Percentiles rank a stretch among this genome's conserved stretches.
Conservation (phyloP, 1,140 invertebrate genomes). For the Drusus annulatus region DNA sequence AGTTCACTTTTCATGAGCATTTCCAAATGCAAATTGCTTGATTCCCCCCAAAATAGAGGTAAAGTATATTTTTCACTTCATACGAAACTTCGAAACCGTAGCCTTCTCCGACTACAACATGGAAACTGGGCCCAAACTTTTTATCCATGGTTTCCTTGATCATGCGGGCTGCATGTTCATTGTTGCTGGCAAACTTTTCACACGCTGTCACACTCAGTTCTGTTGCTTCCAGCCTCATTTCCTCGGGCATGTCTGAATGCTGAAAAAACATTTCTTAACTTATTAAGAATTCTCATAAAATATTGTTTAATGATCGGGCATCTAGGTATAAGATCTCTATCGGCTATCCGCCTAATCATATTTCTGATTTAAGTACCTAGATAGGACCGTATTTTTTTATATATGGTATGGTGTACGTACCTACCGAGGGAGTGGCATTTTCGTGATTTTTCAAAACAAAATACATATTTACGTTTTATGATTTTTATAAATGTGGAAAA, state of each 20-base stretch:
- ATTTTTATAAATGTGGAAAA: too few relatives aligned
- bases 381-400: too few relatives aligned
- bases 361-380: too few relatives aligned
- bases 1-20: slow-evolving; percentile 74
- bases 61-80: slow-evolving; percentile 90
- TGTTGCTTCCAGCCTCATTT: slow-evolving; percentile 90
- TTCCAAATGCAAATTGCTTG: slow-evolving; percentile 93
- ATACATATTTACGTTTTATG: too few relatives aligned
- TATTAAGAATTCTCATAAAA: background rate
- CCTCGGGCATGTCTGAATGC: slow-evolving; percentile 92
- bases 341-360: too few relatives aligned
- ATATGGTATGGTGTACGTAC: too few relatives aligned
- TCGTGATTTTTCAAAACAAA: too few relatives aligned
- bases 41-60: slow-evolving; percentile 94
- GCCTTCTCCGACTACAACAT: slow-evolving; percentile 93
- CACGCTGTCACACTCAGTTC: slow-evolving; percentile 92
- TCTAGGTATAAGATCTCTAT: too few relatives aligned
- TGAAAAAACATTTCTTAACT: slow-evolving; percentile 63
- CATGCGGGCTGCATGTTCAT: slow-evolving; percentile 81
- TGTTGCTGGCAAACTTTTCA: slow-evolving; percentile 90
- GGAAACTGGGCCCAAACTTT: slow-evolving; percentile 94
- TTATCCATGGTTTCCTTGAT: slow-evolving; percentile 96
- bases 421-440: too few relatives aligned
- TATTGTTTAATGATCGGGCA: too few relatives aligned
- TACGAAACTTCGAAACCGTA: slow-evolving; percentile 95